phyloP scores from a whole-genome alignment of 92 coral and sea anemone genomes.

The Porites evermanni region DNA sequence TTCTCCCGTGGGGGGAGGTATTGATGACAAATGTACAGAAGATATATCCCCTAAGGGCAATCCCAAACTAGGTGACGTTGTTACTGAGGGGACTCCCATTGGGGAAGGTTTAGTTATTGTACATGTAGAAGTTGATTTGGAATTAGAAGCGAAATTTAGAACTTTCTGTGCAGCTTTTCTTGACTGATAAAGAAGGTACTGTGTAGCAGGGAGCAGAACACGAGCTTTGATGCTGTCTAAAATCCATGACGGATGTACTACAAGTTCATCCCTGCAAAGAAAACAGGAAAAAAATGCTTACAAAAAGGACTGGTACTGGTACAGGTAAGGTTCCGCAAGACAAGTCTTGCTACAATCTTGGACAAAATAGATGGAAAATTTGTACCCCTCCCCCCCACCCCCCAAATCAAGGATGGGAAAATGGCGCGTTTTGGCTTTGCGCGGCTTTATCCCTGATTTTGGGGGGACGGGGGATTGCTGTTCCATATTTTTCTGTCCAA shows the following conservation, averaged over 20 bases:
- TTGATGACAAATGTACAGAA: neutral
- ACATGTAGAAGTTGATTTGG: conserved; percentile 17
- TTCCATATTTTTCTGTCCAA: too few relatives aligned
- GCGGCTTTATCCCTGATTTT: too few relatives aligned
- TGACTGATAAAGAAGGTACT: conserved; percentile 83
- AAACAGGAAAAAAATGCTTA: neutral
- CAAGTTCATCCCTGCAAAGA: conserved; percentile 77
- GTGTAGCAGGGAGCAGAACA: conserved; percentile 67
- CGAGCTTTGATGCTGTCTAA: conserved; percentile 84
- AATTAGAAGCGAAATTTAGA: conserved; percentile 36
- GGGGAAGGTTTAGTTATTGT: neutral
- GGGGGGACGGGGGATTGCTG: too few relatives aligned
- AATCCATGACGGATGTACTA: conserved; percentile 97
- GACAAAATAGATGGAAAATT: too few relatives aligned
- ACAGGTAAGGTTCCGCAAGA: too few relatives aligned
- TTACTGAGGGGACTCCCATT: neutral
- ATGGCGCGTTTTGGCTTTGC: too few relatives aligned
- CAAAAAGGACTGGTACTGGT: too few relatives aligned
- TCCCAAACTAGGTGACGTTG: conserved; percentile 1
- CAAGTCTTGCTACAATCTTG: too few relatives aligned
- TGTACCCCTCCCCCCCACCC: too few relatives aligned
- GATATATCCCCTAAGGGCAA: neutral
- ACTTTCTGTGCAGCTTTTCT: conserved; percentile 73
- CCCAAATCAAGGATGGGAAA: too few relatives aligned
- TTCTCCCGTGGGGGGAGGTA: conserved; percentile 11